A percentile compares a stretch with the other conserved stretches of the same genome.
phyloP scores from a whole-genome alignment of 2,113 vertebrate genomes.

The Carlito syrichta region DNA sequence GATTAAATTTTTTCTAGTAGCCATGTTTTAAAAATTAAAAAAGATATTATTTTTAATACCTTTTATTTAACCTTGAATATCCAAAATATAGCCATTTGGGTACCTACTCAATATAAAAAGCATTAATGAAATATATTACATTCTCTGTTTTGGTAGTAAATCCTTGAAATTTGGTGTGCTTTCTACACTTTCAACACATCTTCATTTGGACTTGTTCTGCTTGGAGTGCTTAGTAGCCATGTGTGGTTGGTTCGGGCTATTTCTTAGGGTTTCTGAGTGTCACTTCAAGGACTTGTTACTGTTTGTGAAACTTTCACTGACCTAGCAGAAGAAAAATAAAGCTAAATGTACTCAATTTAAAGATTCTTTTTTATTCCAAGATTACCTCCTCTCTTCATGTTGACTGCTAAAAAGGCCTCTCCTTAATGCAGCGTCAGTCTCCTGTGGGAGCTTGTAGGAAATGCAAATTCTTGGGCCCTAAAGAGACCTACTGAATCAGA shows the following conservation, averaged over 20 bases:
- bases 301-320: background rate
- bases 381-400: background rate
- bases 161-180: background rate
- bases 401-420: background rate
- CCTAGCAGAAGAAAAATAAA: constrained; percentile 1
- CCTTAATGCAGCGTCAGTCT: background rate
- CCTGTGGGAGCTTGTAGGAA: background rate
- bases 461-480: background rate
- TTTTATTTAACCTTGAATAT: background rate
- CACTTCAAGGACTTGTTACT: background rate
- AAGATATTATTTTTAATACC: background rate
- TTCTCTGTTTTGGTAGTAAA: background rate
- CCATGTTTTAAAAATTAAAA: background rate
- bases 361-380: background rate
- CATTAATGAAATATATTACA: background rate
- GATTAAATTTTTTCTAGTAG: background rate
- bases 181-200: background rate
- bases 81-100: constrained; percentile 17
- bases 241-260: background rate
- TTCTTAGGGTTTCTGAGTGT: background rate
- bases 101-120: background rate
- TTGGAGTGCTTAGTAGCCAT: background rate
- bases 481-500: background rate
- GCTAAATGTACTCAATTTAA: background rate
- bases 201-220: background rate